Evolutionary conservation across 2,888 invertebrate genomes (phyloP).

Genomic region (Troides oblongomaculatus): DNA sequence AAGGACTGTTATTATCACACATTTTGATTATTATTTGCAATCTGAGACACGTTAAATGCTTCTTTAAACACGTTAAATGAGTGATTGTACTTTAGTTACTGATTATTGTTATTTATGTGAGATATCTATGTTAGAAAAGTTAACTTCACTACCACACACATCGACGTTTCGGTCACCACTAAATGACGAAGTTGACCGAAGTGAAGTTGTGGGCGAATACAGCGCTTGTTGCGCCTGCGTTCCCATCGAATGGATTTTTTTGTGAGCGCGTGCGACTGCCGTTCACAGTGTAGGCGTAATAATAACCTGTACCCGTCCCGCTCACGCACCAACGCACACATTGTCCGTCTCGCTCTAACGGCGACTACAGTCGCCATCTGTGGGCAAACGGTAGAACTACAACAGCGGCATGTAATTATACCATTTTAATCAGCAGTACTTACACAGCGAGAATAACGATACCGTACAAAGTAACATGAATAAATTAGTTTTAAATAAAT

Average conservation of each 20-base stretch:
- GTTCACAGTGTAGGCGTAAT: constrained; percentile 73
- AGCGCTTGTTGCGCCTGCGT: constrained; percentile 75
- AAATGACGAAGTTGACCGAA: constrained; percentile 76
- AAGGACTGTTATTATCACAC: constrained; percentile 82
- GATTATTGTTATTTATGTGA: constrained; percentile 77
- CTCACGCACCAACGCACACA: constrained; percentile 44
- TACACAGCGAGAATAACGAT: constrained; percentile 6
- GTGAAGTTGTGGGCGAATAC: constrained; percentile 79
- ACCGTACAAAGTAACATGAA: constrained; percentile 8
- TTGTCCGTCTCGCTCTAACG: constrained; percentile 44
- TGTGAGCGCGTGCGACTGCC: constrained; percentile 75
- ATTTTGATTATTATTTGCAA: constrained; percentile 72
- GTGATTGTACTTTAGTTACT: constrained; percentile 75
- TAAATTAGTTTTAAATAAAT: not conserved
- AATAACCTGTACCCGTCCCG: constrained; percentile 63
- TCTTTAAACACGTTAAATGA: constrained; percentile 66
- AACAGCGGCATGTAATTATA: constrained; percentile 37
- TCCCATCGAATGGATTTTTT: constrained; percentile 69
- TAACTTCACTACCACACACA: constrained; percentile 79
- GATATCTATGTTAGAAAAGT: constrained; percentile 76
- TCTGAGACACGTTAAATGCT: constrained; percentile 71
- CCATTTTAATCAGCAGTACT: constrained; percentile 20
- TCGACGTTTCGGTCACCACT: constrained; percentile 77
- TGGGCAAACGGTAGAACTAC: constrained; percentile 52
- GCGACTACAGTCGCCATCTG: constrained; percentile 66